phyloP scores from a whole-genome alignment of 2,888 invertebrate species.

The Pheosia gnoma region DNA sequence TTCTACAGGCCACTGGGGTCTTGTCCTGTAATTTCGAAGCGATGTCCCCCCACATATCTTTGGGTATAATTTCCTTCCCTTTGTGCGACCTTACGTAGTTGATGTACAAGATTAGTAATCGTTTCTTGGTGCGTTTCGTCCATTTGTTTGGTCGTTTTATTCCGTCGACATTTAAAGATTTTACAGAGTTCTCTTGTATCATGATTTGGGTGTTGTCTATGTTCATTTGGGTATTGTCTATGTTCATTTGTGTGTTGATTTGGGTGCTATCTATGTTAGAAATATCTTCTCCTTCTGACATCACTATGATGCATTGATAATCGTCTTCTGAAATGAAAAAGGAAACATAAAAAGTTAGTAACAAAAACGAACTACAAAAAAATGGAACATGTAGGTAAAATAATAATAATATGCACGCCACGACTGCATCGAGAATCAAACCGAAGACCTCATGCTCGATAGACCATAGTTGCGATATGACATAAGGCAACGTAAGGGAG shows the following conservation, averaged over 20 bases:
- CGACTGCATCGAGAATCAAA: neutral
- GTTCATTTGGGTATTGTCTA: conserved; percentile 51
- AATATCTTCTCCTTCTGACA: conserved; percentile 69
- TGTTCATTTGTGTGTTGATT: conserved; percentile 49
- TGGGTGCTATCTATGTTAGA: conserved; percentile 50
- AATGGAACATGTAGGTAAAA: neutral
- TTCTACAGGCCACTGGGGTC: conserved; percentile 57
- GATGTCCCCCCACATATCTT: conserved; percentile 69
- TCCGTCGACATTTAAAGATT: too few relatives aligned
- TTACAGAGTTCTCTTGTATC: too few relatives aligned
- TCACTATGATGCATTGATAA: conserved; percentile 73
- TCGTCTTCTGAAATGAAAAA: conserved; percentile 68
- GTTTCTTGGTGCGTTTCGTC: conserved; percentile 63
- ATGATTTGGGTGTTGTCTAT: conserved; percentile 47
- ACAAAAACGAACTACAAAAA: neutral
- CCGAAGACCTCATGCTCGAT: too few relatives aligned
- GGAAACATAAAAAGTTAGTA: conserved; percentile 4
- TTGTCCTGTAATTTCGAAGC: conserved; percentile 56
- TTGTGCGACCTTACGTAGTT: conserved; percentile 62
- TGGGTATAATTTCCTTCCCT: conserved; percentile 55
- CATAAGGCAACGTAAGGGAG: too few relatives aligned
- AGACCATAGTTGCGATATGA: too few relatives aligned
- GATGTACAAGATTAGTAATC: conserved; percentile 58
- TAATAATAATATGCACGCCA: neutral
- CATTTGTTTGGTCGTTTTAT: conserved; percentile 50